Evolutionary conservation across 2,797 vertebrate genomes (phyloP).

Genomic region (Anas flavirostris): DNA sequence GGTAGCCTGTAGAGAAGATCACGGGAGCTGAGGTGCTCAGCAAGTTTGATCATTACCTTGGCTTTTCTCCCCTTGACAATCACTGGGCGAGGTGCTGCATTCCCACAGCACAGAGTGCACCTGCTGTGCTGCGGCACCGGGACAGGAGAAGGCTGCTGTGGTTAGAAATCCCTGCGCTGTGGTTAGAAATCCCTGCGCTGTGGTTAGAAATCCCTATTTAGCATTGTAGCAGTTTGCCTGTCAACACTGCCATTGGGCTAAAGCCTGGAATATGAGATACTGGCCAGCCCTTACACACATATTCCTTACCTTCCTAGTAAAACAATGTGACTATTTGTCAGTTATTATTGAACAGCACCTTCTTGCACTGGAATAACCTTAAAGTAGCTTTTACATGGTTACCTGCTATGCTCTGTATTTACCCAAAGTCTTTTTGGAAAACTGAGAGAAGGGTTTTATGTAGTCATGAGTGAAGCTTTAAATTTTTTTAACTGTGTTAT

Average conservation of each 20-base stretch:
- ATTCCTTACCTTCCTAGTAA: not conserved
- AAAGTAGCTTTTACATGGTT: not conserved
- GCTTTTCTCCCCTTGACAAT: not conserved
- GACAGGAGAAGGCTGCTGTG: rapidly evolving
- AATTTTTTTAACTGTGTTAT: not conserved
- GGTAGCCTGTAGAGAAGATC: rapidly evolving
- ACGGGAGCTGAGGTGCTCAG: not conserved
- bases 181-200: not conserved
- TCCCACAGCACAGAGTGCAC: rapidly evolving
- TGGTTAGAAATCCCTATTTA: not conserved
- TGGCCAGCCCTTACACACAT: rapidly evolving
- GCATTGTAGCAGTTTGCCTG: rapidly evolving
- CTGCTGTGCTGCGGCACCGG: not conserved
- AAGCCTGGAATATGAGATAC: not conserved
- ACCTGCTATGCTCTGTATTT: rapidly evolving
- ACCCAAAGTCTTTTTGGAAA: not conserved
- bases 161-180: rapidly evolving
- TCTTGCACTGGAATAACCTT: not conserved
- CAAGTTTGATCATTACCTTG: rapidly evolving
- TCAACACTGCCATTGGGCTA: rapidly evolving
- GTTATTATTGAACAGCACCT: not conserved
- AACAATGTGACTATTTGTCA: not conserved
- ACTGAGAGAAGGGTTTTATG: not conserved
- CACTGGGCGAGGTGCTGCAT: not conserved
- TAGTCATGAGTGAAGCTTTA: not conserved